Conservation (phyloP, 1,140 invertebrate species). For the Ips typographus region DNA sequence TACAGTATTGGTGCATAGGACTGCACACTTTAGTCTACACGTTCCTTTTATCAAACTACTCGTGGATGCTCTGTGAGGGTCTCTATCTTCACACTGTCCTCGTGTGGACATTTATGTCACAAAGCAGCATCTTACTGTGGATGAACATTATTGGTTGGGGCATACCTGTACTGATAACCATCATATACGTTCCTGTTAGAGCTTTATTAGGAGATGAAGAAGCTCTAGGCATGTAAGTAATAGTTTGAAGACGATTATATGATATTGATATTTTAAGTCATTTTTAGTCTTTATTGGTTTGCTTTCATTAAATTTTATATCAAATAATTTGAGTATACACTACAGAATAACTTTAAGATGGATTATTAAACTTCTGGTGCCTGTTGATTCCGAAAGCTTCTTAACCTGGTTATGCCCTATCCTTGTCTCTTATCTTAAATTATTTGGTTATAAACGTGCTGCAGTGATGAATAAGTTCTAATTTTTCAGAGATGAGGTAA, state of each 20-base stretch:
- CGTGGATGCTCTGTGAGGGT: constrained; percentile 94
- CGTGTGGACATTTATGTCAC: constrained; percentile 86
- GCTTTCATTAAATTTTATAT: no score
- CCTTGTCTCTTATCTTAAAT: no score
- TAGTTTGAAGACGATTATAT: background rate
- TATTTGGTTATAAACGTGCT: no score
- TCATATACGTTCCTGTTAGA: constrained; percentile 67
- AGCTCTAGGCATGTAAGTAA: constrained; percentile 41
- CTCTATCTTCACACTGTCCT: constrained; percentile 92
- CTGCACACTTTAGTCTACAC: constrained; percentile 86
- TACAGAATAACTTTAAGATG: no score
- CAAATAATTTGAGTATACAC: no score
- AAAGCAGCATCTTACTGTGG: constrained; percentile 78
- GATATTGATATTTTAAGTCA: background rate
- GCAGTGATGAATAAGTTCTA: no score
- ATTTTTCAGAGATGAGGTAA: no score
- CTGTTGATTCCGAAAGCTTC: no score
- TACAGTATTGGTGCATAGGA: constrained; percentile 75
- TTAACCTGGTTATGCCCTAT: no score
- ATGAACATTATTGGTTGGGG: constrained; percentile 86
- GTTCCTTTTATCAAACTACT: constrained; percentile 89
- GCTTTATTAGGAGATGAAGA: constrained; percentile 54
- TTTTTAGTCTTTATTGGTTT: no score
- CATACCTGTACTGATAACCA: constrained; percentile 69
- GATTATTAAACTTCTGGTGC: no score